Evolutionary conservation across 2,113 vertebrate genomes (phyloP).

Genomic region (Urocitellus parryii): DNA sequence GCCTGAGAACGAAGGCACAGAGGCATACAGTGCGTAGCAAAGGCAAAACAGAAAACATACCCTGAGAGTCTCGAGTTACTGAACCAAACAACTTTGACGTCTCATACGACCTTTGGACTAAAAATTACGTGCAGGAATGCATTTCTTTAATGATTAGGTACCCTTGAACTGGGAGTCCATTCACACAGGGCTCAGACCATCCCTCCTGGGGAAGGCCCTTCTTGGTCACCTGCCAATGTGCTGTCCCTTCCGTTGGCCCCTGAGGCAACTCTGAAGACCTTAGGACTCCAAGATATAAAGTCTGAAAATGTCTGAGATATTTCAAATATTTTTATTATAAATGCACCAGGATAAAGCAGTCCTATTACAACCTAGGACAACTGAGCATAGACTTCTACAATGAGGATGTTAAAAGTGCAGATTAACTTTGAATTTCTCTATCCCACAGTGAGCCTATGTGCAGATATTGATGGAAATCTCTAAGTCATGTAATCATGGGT

Average conservation of each 20-base stretch:
- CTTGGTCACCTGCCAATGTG: too few species aligned
- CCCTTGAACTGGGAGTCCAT: neutral
- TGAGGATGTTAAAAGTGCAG: neutral
- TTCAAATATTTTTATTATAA: neutral
- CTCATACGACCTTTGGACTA: neutral
- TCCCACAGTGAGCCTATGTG: neutral
- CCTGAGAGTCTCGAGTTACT: neutral
- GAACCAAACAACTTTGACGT: neutral
- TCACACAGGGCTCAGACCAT: fast-evolving
- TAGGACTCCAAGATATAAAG: neutral
- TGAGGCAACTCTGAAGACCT: neutral
- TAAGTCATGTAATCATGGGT: neutral
- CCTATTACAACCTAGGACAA: neutral
- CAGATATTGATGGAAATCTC: neutral
- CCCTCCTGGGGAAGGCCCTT: neutral
- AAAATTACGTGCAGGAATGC: neutral
- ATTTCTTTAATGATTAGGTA: fast-evolving
- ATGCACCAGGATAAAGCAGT: neutral
- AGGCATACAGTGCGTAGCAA: neutral
- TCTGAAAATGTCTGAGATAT: too few species aligned
- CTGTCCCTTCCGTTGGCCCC: too few species aligned
- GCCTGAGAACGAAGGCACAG: neutral
- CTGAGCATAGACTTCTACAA: neutral
- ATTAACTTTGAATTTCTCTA: neutral
- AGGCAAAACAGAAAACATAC: neutral